These are phyloP conservation scores for Botia almorhae DNA, from an alignment of 2,797 vertebrate genomes.

Conservation along the genomic window DNA sequence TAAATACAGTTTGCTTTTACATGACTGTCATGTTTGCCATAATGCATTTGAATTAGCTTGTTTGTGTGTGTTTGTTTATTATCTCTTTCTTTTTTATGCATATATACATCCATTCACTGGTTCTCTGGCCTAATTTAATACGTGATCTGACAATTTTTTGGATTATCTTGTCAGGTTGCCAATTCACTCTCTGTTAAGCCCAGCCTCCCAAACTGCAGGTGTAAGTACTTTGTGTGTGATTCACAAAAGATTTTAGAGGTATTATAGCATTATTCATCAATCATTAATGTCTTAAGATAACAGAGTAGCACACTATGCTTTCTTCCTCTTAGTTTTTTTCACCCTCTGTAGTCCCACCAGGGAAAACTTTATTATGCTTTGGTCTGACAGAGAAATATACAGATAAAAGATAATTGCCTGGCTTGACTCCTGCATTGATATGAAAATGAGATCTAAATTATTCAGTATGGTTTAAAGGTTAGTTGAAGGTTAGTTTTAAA, in stretches of 20 bases:
- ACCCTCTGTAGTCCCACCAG: constrained; percentile 73
- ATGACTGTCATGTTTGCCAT: constrained; percentile 75
- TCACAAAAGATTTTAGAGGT: constrained; percentile 83
- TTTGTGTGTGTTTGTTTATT: constrained; percentile 61
- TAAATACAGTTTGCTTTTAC: constrained; percentile 61
- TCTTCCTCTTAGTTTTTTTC: constrained; percentile 53
- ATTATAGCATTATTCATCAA: constrained; percentile 91
- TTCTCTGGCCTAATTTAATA: constrained; percentile 73
- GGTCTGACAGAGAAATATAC: constrained; percentile 93
- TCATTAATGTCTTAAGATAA: constrained; percentile 85
- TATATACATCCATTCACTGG: constrained; percentile 54
- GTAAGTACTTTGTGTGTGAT: constrained; percentile 66
- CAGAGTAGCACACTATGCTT: constrained; percentile 59
- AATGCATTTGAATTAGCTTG: constrained; percentile 65
- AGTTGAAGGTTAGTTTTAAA: constrained; percentile 96
- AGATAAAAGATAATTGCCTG: constrained; percentile 99
- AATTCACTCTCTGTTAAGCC: constrained; percentile 44
- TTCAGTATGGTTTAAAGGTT: constrained; percentile 97
- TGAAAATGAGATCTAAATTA: constrained; percentile 99
- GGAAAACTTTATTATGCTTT: constrained; percentile 92
- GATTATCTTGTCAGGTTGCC: constrained; percentile 76
- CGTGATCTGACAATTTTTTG: constrained; percentile 80
- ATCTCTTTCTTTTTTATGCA: constrained; percentile 17
- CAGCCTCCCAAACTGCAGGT: constrained; percentile 68
- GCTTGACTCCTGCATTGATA: constrained; percentile 97